Evolutionary conservation across 2,797 vertebrate species (phyloP), one percentile per base, ranked within the genome.

Genomic region (Scarus forsteni): DNA sequence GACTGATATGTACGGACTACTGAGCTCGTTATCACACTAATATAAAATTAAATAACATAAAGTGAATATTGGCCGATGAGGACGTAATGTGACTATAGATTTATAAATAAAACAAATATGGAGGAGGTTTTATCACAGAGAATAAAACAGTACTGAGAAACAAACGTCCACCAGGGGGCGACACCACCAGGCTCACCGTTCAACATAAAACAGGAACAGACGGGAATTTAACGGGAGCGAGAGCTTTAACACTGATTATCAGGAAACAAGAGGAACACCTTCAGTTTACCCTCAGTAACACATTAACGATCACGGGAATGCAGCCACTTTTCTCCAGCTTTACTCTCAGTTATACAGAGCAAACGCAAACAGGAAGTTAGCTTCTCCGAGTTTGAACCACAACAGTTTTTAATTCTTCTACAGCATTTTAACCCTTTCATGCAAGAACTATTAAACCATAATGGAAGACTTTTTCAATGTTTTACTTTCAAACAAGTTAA

Each of bases 1-100:
- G 76, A 67, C 63, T 60, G 79, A 84, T 73, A 88, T 81, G 73
- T 48, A 67, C 81, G 49, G 59, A 84, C 82, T 89, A 92, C 74
- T 48, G 78, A 85, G 65, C 67, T 81, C 76, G 71, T 77, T 79
- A 76, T 87, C 88, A 86, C 90, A 79, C 85, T 88, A 79, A 80
- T 93, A 92, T 86, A 92, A 92, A 91, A 84, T 80, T 91, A 92
- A 90, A 92, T 85, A 86, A 87, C 46, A 86, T 70, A 69, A 83
- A 66, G 66, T 76, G 78, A 79, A 85, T 83, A 83, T 79, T 48
- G 73, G 58, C 65, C 4, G 5, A 68, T 73, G 51, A 73, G 39
- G 58, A 73, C 54, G 79, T 57, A 79, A 81, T 40, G 46, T 45
- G 52, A 75, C 34, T 57, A 84, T 45, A 67, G 36, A 59, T 78